Evolutionary conservation across 2,113 vertebrate genomes (phyloP).

Genomic region (Heterochromis multidens): DNA sequence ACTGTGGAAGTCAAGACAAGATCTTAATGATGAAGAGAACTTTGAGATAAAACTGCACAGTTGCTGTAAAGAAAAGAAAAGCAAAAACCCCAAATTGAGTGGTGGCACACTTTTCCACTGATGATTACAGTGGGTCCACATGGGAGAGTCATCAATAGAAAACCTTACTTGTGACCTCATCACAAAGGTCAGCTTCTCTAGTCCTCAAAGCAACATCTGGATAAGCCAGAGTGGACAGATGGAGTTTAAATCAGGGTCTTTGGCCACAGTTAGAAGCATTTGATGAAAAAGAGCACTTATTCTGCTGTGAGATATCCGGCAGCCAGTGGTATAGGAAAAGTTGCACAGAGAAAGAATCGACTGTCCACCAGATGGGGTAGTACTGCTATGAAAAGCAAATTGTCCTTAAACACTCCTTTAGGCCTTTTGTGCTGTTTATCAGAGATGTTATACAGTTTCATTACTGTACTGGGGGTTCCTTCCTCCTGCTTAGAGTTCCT

Average conservation of each 20-base stretch:
- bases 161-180: neutral
- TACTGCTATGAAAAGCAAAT: neutral
- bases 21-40: neutral
- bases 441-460: neutral
- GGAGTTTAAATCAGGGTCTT: neutral
- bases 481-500: neutral
- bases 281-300: neutral
- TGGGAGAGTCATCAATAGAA: neutral
- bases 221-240: no score
- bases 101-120: neutral
- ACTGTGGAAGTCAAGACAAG: neutral
- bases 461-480: neutral
- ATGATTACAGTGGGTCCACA: neutral
- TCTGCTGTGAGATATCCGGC: neutral
- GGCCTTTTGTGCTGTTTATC: neutral
- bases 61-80: neutral
- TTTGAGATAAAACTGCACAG: neutral
- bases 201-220: neutral
- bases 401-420: neutral
- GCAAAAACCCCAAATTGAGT: neutral
- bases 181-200: neutral
- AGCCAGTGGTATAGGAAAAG: neutral
- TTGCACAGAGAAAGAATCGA: neutral
- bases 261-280: neutral
- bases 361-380: conserved; percentile 36